phyloP scores from a whole-genome alignment of 2,888 invertebrate species.

The Cepaea hortensis region DNA sequence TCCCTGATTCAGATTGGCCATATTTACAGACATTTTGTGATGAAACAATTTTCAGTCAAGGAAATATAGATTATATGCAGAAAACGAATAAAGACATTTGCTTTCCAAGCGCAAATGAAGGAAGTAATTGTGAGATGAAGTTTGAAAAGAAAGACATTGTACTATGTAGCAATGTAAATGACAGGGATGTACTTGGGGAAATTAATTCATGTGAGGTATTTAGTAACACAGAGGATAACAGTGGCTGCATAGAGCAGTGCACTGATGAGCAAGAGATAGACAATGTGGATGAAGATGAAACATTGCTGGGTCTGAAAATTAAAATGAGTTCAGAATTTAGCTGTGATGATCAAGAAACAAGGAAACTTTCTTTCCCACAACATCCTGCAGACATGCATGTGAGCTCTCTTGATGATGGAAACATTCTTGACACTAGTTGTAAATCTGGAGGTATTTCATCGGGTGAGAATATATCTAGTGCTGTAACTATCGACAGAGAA shows the following conservation, averaged over 20 bases:
- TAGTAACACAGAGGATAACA: conserved; percentile 10
- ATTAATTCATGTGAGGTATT: background rate
- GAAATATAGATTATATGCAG: conserved; percentile 5
- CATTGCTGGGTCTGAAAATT: conserved; percentile 30
- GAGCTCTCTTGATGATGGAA: background rate
- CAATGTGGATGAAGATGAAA: conserved; percentile 37
- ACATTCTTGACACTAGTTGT: too few species aligned
- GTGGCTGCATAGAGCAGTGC: background rate
- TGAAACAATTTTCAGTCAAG: conserved; percentile 18
- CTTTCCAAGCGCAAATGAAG: background rate
- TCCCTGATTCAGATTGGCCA: conserved; percentile 14
- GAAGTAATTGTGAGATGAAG: background rate
- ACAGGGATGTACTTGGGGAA: background rate
- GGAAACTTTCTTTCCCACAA: background rate
- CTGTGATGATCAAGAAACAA: background rate
- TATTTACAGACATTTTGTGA: conserved; percentile 24
- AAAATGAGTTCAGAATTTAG: background rate
- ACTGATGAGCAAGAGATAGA: conserved; percentile 16
- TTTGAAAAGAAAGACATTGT: conserved; percentile 39
- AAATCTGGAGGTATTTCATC: background rate
- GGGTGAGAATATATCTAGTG: background rate
- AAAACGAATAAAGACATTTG: background rate
- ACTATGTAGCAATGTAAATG: conserved; percentile 7
- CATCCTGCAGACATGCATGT: background rate
- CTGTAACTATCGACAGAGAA: too few species aligned